These are phyloP conservation scores for Conger conger DNA, from an alignment of 2,113 vertebrate species.

Conservation along the genomic window DNA sequence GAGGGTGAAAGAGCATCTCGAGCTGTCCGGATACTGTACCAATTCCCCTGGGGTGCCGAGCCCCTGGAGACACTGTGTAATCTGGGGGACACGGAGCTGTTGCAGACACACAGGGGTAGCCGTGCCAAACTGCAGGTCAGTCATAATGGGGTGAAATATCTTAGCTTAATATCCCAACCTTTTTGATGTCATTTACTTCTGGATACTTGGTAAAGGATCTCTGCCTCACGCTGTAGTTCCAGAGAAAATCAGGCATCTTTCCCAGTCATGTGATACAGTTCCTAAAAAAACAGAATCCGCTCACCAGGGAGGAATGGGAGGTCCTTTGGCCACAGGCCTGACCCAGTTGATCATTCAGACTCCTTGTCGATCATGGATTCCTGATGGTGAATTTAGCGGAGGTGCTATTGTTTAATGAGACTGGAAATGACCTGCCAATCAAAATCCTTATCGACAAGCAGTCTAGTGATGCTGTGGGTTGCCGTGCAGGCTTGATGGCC, in stretches of 20 bases:
- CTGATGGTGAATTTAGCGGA: too few species aligned
- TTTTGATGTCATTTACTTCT: neutral
- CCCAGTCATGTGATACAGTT: too few species aligned
- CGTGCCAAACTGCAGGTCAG: conserved; percentile 72
- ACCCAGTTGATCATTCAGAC: too few species aligned
- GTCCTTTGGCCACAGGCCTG: too few species aligned
- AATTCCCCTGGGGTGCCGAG: conserved; percentile 89
- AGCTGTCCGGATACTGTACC: conserved; percentile 77
- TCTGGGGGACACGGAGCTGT: conserved; percentile 75
- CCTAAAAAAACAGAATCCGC: too few species aligned
- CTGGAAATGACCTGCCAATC: too few species aligned
- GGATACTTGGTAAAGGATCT: neutral
- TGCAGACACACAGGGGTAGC: conserved; percentile 67
- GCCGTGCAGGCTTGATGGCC: too few species aligned
- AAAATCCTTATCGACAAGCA: too few species aligned
- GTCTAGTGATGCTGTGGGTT: too few species aligned
- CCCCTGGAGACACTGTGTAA: conserved; percentile 82
- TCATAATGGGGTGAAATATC: neutral
- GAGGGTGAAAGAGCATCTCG: conserved; percentile 59
- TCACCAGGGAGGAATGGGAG: too few species aligned
- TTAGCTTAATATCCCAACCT: neutral
- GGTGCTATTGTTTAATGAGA: too few species aligned
- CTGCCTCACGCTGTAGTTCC: neutral
- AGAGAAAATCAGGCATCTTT: neutral
- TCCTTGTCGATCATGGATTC: too few species aligned